Conservation (phyloP, 2,888 invertebrate species). For the Pilophorus perplexus region DNA sequence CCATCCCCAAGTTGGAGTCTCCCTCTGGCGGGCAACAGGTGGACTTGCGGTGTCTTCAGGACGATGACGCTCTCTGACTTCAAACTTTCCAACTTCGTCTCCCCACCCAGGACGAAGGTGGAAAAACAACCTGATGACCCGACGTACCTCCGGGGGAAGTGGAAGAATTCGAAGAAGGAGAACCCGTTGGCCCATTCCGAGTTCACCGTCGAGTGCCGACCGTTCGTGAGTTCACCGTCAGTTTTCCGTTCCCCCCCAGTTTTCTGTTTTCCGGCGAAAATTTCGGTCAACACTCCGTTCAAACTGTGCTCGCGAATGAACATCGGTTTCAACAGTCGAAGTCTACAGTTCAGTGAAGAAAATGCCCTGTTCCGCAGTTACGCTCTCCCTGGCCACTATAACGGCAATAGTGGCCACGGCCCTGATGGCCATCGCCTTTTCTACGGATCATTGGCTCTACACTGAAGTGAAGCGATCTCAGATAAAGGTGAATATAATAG, state of each 20-base stretch:
- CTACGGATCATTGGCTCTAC: slow-evolving; percentile 95
- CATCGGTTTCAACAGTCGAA: too few relatives aligned
- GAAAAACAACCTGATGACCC: not conserved
- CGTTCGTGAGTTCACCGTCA: not conserved
- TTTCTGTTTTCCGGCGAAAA: too few relatives aligned
- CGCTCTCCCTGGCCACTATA: slow-evolving; percentile 91
- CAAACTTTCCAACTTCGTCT: slow-evolving; percentile 7
- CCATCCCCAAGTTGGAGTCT: too few relatives aligned
- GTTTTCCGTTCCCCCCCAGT: too few relatives aligned
- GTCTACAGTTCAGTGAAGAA: too few relatives aligned
- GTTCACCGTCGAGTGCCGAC: not conserved
- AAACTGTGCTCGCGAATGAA: too few relatives aligned
- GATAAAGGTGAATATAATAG: slow-evolving; percentile 67
- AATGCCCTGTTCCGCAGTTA: slow-evolving; percentile 93
- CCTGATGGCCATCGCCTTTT: slow-evolving; percentile 88
- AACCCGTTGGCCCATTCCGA: slow-evolving; percentile 22
- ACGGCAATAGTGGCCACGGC: slow-evolving; percentile 93
- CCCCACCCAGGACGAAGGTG: not conserved
- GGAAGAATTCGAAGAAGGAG: slow-evolving; percentile 15
- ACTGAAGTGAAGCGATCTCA: slow-evolving; percentile 85
- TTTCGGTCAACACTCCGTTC: too few relatives aligned
- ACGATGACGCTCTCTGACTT: not conserved
- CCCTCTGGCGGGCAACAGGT: too few relatives aligned
- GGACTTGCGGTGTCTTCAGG: not conserved
- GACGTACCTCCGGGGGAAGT: too few relatives aligned